Evolutionary conservation across 1,140 invertebrate species (phyloP).

Genomic region (Meteorus sp.): DNA sequence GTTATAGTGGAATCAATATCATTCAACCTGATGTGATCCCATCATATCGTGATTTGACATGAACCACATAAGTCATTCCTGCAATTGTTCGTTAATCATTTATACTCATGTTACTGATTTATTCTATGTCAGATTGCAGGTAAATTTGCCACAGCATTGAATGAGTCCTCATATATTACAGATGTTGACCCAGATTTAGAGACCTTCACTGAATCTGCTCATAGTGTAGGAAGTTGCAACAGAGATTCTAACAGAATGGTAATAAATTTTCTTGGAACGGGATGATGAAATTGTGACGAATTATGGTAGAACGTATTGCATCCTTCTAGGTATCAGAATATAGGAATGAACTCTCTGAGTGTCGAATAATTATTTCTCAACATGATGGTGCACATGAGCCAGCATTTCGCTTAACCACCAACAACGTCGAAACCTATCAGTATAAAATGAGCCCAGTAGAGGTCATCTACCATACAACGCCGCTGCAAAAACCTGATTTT

Average conservation of each 20-base stretch:
- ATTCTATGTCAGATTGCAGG: conserved; percentile 53
- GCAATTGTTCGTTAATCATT: conserved; percentile 16
- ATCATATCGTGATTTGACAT: conserved; percentile 40
- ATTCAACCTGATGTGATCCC: conserved; percentile 75
- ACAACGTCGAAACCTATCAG: conserved; percentile 92
- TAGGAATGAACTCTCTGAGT: conserved; percentile 90
- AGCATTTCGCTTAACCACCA: too few relatives aligned
- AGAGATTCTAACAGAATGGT: conserved; percentile 90
- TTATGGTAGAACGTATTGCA: too few relatives aligned
- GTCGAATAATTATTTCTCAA: conserved; percentile 89
- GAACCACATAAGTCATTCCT: conserved; percentile 40
- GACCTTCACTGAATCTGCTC: conserved; percentile 84
- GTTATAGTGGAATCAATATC: conserved; percentile 91
- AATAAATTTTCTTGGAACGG: conserved; percentile 32
- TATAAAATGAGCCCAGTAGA: conserved; percentile 93
- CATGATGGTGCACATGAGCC: conserved; percentile 96
- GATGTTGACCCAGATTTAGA: conserved; percentile 99
- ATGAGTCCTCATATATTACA: conserved; percentile 95
- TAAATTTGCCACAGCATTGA: conserved; percentile 81
- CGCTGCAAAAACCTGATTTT: conserved; percentile 92
- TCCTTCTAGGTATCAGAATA: conserved; percentile 74
- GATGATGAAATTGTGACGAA: too few relatives aligned
- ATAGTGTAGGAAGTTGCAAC: conserved; percentile 85
- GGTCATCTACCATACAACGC: conserved; percentile 90
- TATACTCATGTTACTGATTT: conserved; percentile 4